Evolutionary conservation across 2,888 invertebrate genomes (phyloP), one percentile per base, ranked within the genome.

Genomic region (Cataglyphis rosenhaueri): DNA sequence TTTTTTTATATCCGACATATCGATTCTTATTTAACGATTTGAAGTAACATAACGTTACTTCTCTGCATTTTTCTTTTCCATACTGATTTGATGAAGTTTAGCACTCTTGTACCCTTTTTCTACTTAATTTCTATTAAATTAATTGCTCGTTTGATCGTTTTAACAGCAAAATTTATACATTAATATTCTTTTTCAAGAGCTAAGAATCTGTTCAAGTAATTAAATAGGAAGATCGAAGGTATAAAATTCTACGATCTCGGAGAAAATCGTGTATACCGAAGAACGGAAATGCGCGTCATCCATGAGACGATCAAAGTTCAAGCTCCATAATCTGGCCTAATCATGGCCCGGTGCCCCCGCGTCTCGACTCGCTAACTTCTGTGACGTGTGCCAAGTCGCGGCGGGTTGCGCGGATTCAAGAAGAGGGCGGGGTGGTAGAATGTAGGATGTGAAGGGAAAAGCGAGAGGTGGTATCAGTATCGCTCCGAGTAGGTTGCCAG

Each of bases 361-460:
- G 57, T 76, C 81, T 89, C 87, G 91, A 91, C 91, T 90, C 89
- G 88, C 92, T 91, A 93, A 94, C 93, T 93, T 93, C 89, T 91
- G 91, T 92, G 93, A 93, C 92, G 92, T 93, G 92, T 91, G 92
- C 91, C 92, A 92, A 91, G 92, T 92, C 91, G 88, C 88, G 86
- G 90, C 88, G 88, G 87, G 90, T 85, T 85, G 83, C 84, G 83
- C 73, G 84, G 88, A 88, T 89, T 87, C 87, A 82, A 85, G 84
- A 88, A 86, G 81, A 66, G 59, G 25, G 70, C 57, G 61, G 75
- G 74, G 29, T 57, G 81, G 55, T 65, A 55, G 86, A 84, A 81
- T 52, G 81, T 62, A 62, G 82, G 86, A 84, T 81, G 52, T 52
- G 81, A 78, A 83, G 84, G 66, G 85, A 85, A 84, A 83, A 87